Evolutionary conservation across 1,140 invertebrate species (phyloP).

Genomic region (Adelges cooleyi): DNA sequence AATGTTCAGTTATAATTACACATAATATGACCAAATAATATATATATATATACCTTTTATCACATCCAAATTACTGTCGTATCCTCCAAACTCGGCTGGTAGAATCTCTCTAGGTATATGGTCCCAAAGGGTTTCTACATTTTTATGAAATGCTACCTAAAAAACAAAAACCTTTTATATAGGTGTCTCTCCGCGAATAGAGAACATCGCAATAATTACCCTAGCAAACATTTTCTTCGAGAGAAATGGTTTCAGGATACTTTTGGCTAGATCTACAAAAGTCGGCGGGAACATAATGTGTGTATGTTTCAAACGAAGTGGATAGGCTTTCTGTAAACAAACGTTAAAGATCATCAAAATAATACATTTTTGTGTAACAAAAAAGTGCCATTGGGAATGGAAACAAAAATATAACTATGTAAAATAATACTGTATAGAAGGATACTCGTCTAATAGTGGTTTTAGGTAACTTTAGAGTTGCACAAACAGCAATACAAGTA

Average conservation of each 20-base stretch:
- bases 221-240: constrained; percentile 50
- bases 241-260: constrained; percentile 50
- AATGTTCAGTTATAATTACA: no score
- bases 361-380: no score
- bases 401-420: no score
- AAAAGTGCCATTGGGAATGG: no score
- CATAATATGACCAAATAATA: no score
- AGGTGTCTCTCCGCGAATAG: background rate
- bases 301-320: constrained; percentile 47
- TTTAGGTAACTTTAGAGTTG: no score
- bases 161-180: constrained; percentile 12
- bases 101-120: constrained; percentile 31
- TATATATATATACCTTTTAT: constrained; percentile 34
- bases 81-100: constrained; percentile 34
- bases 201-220: constrained; percentile 39
- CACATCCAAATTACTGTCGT: constrained; percentile 28
- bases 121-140: constrained; percentile 31
- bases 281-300: constrained; percentile 51
- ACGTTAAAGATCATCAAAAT: no score
- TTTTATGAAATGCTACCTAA: constrained; percentile 33
- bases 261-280: constrained; percentile 49
- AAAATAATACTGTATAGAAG: no score
- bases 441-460: no score
- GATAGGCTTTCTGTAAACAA: constrained; percentile 51
- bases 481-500: no score